Conservation (phyloP, 2,888 invertebrate species). For the Pegoplata infirma region DNA sequence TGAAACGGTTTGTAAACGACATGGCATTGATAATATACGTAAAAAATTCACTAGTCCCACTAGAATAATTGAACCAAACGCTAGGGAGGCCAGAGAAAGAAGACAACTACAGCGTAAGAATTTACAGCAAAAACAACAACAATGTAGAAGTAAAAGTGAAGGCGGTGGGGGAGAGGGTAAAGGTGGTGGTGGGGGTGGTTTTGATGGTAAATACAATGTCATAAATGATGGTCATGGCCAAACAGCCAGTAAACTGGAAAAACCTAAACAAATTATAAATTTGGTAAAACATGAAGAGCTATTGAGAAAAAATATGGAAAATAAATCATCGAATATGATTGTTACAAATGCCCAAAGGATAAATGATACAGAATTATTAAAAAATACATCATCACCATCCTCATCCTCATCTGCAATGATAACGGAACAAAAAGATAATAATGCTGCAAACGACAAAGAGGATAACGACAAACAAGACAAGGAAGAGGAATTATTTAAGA, state of each 20-base stretch:
- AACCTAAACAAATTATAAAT: slow-evolving; percentile 53
- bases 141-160: background rate
- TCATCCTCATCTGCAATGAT: background rate
- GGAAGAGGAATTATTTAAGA: slow-evolving; percentile 14
- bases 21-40: slow-evolving; percentile 72
- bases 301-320: slow-evolving; percentile 34
- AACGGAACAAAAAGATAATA: background rate
- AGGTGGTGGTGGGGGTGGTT: too few relatives aligned
- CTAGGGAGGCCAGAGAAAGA: slow-evolving; percentile 58
- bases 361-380: slow-evolving; percentile 37
- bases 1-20: slow-evolving; percentile 69
- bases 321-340: slow-evolving; percentile 41
- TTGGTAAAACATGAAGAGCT: slow-evolving; percentile 44
- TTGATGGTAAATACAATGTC: too few relatives aligned
- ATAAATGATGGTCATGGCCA: background rate
- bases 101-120: slow-evolving; percentile 62
- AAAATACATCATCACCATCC: slow-evolving; percentile 1
- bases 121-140: slow-evolving; percentile 39
- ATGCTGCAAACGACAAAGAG: background rate
- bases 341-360: slow-evolving; percentile 54
- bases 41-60: slow-evolving; percentile 75
- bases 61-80: slow-evolving; percentile 67
- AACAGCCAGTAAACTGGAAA: background rate
- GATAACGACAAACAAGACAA: background rate
- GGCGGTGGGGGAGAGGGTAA: slow-evolving; percentile 5